Evolutionary conservation across 2,113 vertebrate genomes (phyloP).

Genomic region (Vanacampus margaritifer): DNA sequence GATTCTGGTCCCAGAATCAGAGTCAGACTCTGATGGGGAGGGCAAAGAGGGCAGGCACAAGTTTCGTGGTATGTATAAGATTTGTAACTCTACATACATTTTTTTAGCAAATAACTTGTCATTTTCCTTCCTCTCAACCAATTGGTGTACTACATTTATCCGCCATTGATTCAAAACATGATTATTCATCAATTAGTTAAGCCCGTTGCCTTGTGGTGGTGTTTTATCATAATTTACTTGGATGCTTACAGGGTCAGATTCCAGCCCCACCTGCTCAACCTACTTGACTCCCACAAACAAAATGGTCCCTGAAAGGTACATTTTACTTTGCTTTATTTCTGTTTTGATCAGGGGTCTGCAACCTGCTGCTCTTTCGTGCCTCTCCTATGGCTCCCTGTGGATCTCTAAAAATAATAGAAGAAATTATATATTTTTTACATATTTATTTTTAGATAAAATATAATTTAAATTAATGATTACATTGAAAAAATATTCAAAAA

Average conservation of each 20-base stretch:
- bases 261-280: constrained; percentile 56
- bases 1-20: constrained; percentile 75
- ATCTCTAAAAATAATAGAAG: no score
- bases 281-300: constrained; percentile 65
- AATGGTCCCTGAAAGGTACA: constrained; percentile 73
- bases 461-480: no score
- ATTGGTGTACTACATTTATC: no score
- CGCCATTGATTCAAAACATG: neutral
- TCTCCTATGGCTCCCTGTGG: no score
- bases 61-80: constrained; percentile 34
- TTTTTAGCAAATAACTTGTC: no score
- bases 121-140: no score
- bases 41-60: constrained; percentile 25
- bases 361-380: no score
- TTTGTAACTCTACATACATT: neutral
- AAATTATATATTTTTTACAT: no score
- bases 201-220: neutral
- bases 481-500: no score
- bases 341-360: neutral
- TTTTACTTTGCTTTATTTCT: neutral
- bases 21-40: constrained; percentile 80
- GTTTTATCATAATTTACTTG: neutral
- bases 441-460: no score
- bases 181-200: constrained; percentile 10
- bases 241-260: constrained; percentile 50